A percentile compares a stretch with the other conserved stretches of the same genome.
Conservation (phyloP, 2,797 vertebrate species). For the Muraenolepis orangiensis region DNA sequence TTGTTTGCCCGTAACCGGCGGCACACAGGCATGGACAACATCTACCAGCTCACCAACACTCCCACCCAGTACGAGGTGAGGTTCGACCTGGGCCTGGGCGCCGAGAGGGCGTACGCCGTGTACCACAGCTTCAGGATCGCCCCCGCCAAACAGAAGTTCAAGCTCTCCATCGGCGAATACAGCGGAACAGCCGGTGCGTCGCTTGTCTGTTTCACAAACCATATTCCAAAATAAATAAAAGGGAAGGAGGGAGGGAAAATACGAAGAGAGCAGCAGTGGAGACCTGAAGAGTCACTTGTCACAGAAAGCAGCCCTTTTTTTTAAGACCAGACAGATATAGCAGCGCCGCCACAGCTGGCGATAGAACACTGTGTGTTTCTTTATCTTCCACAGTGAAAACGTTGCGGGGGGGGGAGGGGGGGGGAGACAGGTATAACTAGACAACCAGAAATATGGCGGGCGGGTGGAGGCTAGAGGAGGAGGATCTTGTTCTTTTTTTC, state of each 20-base stretch:
- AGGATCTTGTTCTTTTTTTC: background rate
- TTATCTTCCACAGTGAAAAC: constrained; percentile 24
- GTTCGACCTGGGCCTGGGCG: constrained; percentile 76
- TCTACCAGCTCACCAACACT: constrained; percentile 82
- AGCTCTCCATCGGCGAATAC: constrained; percentile 79
- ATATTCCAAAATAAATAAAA: constrained; percentile 12
- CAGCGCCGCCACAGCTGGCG: background rate
- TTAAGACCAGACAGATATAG: background rate
- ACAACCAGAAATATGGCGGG: constrained; percentile 5
- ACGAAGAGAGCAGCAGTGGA: background rate
- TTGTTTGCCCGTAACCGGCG: constrained; percentile 12
- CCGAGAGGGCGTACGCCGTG: constrained; percentile 76
- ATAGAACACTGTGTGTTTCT: background rate
- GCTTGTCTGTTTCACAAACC: background rate
- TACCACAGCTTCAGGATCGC: constrained; percentile 82
- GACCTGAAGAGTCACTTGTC: background rate
- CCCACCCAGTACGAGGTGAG: constrained; percentile 73
- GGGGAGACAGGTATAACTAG: constrained; percentile 25
- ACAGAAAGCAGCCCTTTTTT: background rate
- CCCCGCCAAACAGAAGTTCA: constrained; percentile 80
- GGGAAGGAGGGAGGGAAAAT: constrained; percentile 2
- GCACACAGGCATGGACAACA: constrained; percentile 88
- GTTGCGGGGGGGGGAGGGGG: constrained; percentile 3
- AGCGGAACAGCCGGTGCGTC: constrained; percentile 81
- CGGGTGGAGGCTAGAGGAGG: background rate